Evolutionary conservation across 2,797 vertebrate genomes (phyloP).

Genomic region (Chromobotia macracanthus): DNA sequence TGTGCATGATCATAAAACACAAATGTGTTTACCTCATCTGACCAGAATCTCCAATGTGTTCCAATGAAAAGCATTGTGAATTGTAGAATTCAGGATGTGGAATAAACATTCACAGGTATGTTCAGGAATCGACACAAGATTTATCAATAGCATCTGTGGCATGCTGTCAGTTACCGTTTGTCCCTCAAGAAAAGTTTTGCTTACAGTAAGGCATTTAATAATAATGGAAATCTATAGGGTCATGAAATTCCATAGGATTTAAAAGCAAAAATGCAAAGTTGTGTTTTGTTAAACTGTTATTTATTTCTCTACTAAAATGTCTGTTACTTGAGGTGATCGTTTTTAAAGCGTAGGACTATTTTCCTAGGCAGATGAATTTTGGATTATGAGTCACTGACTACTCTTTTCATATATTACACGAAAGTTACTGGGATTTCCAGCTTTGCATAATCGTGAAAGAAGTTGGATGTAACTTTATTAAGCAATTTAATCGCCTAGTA

Average conservation of each 20-base stretch:
- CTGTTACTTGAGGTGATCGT: neutral
- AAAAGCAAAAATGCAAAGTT: neutral
- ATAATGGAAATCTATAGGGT: neutral
- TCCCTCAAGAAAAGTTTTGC: neutral
- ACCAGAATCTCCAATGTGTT: conserved; percentile 27
- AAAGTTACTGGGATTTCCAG: neutral
- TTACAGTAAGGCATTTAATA: neutral
- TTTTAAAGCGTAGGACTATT: neutral
- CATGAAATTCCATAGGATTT: conserved; percentile 2
- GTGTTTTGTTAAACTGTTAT: neutral
- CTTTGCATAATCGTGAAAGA: neutral
- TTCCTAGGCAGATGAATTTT: neutral
- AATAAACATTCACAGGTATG: conserved; percentile 27
- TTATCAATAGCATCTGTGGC: conserved; percentile 6
- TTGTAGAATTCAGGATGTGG: neutral
- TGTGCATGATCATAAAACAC: conserved; percentile 10
- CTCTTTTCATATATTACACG: neutral
- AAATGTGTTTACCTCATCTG: conserved; percentile 51
- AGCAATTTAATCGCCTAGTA: neutral
- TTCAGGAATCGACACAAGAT: conserved; percentile 11
- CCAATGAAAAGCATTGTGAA: neutral
- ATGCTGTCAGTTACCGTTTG: neutral
- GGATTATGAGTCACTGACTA: neutral
- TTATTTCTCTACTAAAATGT: neutral
- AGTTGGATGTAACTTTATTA: neutral